These are phyloP conservation scores for Troilus luridus DNA, from an alignment of 2,888 invertebrate species.

Conservation along the genomic window DNA sequence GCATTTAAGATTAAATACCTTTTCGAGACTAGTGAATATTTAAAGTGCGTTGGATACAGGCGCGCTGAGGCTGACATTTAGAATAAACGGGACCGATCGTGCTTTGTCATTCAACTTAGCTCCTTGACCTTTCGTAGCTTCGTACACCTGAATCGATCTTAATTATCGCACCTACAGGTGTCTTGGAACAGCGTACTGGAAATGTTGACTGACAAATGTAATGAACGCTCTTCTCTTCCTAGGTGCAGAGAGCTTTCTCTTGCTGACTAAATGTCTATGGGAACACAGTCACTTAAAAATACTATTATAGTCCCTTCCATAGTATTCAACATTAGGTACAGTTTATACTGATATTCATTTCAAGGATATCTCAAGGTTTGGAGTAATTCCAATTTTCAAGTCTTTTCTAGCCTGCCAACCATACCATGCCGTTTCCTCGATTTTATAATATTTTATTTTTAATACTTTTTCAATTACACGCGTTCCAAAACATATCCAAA, in stretches of 20 bases:
- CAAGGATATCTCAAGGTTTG: no score
- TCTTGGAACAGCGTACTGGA: not conserved
- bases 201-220: not conserved
- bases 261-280: not conserved
- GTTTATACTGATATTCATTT: no score
- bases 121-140: conserved; percentile 12
- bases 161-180: not conserved
- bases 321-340: no score
- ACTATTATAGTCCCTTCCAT: no score
- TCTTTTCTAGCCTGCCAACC: no score
- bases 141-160: not conserved
- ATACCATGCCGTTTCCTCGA: no score
- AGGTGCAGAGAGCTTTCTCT: not conserved
- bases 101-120: not conserved
- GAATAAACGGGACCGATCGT: conserved; percentile 25
- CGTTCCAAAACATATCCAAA: no score
- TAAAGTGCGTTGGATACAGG: not conserved
- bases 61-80: conserved; percentile 39
- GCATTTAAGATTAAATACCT: not conserved
- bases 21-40: conserved; percentile 24
- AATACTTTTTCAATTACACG: no score
- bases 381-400: no score
- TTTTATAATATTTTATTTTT: no score
- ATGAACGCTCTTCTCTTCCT: not conserved
- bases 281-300: no score